These are phyloP conservation scores for Adineta ricciae DNA, from an alignment of 2,888 invertebrate species.

Conservation along the genomic window DNA sequence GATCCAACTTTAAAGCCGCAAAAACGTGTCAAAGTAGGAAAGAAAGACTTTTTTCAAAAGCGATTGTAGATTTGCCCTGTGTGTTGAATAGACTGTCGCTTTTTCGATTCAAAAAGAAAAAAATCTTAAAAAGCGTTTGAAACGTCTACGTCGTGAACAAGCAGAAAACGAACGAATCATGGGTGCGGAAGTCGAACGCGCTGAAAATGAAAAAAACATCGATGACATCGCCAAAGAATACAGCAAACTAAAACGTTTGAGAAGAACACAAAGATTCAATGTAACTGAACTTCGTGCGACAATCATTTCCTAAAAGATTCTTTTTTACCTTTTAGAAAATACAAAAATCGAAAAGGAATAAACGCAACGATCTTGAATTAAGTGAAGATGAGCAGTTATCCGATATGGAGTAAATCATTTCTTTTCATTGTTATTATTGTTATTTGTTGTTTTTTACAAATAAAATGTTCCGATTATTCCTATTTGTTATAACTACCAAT, in stretches of 20 bases:
- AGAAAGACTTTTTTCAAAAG: neutral
- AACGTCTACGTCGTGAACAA: neutral
- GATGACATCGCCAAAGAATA: neutral
- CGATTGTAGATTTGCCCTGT: neutral
- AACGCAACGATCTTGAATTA: neutral
- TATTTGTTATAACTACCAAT: neutral
- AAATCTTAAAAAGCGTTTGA: neutral
- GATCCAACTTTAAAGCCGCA: neutral
- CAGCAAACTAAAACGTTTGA: neutral
- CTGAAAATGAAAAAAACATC: neutral
- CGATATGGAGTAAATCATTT: neutral
- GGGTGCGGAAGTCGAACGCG: neutral
- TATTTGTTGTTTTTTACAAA: neutral
- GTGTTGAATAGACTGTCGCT: neutral
- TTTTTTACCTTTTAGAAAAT: neutral
- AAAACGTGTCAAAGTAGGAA: neutral
- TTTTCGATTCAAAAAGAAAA: neutral
- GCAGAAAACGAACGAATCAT: neutral
- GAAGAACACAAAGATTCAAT: neutral
- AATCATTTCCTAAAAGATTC: neutral
- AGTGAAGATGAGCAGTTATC: neutral
- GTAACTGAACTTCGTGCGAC: neutral
- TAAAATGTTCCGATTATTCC: neutral
- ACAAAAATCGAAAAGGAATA: neutral
- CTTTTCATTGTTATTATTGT: neutral